Evolutionary conservation across 53 echinoderm and acorn worm genomes (phyloP).

Genomic region (Crossaster papposus): DNA sequence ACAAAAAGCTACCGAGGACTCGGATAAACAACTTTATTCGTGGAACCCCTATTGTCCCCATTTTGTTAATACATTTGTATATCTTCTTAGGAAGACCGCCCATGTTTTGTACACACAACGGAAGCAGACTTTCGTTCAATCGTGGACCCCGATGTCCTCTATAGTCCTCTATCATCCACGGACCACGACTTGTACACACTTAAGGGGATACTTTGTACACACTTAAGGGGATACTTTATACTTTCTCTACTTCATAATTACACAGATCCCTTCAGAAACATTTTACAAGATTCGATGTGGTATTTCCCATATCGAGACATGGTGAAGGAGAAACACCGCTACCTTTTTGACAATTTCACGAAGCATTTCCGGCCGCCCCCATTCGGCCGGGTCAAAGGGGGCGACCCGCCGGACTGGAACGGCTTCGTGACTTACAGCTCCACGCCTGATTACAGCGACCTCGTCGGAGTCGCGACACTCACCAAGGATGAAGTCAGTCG

Average conservation of each 20-base stretch:
- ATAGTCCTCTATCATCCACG: too few relatives aligned
- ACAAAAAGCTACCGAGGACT: too few relatives aligned
- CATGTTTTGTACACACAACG: too few relatives aligned
- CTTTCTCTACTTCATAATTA: not conserved
- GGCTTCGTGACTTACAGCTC: slow-evolving; percentile 60
- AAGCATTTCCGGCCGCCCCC: not conserved
- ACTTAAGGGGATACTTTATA: too few relatives aligned
- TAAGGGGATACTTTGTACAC: too few relatives aligned
- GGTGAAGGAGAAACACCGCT: not conserved
- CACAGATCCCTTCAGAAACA: not conserved
- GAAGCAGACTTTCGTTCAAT: too few relatives aligned
- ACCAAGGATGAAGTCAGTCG: slow-evolving; percentile 26
- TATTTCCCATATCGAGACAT: slow-evolving; percentile 5
- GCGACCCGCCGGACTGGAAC: slow-evolving; percentile 59
- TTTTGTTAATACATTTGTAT: too few relatives aligned
- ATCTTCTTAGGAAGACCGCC: too few relatives aligned
- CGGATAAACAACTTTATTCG: too few relatives aligned
- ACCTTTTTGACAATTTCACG: not conserved
- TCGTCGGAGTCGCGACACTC: slow-evolving; percentile 33
- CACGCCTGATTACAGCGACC: slow-evolving; percentile 57
- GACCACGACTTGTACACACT: too few relatives aligned
- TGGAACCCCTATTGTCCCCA: too few relatives aligned
- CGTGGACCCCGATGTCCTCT: too few relatives aligned
- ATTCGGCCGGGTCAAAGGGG: slow-evolving; percentile 48
- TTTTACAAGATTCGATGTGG: slow-evolving; percentile 15